Evolutionary conservation across 2,888 invertebrate genomes (phyloP), one percentile per base, ranked within the genome.

Genomic region (Cyclophora albipunctata): DNA sequence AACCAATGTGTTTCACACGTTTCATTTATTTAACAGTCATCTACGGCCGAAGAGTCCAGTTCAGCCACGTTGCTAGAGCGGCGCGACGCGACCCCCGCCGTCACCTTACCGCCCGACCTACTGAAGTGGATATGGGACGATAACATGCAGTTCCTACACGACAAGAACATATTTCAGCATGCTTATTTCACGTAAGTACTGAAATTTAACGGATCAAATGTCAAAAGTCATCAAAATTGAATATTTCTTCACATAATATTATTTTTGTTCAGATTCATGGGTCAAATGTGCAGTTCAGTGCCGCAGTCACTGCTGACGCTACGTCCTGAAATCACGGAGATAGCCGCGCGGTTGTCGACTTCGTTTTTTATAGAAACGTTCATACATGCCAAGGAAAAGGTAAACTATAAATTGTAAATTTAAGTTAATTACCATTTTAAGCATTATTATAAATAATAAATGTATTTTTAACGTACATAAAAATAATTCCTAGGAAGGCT

Each of bases 121-220:
- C 95, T 96, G 73, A 95, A 96, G 80, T 98, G 97, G 98, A 98
- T 98, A 63, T 98, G 98, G 98, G 94, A 96, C 73, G 98, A 98
- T 84, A 98, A 98, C 78, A 95, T 95, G 92, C 95, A 97, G 76
- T 98, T 98, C 73, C 90, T 98, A 49, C 96, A 96, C 71, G 98
- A 98, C 80, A 96, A 97, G 73, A 97, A 97, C 76, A 96, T 98
- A 67, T 98, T 98, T 75, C 98, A 98, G 71, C 98, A 98, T 73
- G 95, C 96, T 0, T 98, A 98, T 76, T 98, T 98, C 80, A 95
- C 95, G 95, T 96, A 71, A 91, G 93, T 20, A 20, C 20, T 85
- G 34, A 52, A 4, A 3, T 5, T 42, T 34, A 34, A 4, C 40
- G 35, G 7, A 45, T 33, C 34, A 40, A 4, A 5, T 46, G 20